phyloP scores from a whole-genome alignment of 2,888 invertebrate species.

The Anaspis maculata region DNA sequence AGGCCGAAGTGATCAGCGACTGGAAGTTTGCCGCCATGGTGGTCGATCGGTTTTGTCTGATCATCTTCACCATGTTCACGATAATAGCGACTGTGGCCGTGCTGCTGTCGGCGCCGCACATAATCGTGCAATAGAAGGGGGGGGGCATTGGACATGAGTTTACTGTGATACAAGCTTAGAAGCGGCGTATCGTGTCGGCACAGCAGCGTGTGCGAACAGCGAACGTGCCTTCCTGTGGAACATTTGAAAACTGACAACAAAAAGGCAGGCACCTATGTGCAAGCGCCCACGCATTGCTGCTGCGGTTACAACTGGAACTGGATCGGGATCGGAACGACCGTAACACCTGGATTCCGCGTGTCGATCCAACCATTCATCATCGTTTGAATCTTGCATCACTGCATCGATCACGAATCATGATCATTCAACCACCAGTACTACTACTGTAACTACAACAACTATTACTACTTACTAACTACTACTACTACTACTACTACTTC shows the following conservation, averaged over 20 bases:
- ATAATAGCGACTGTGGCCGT: conserved; percentile 88
- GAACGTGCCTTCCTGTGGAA: conserved; percentile 40
- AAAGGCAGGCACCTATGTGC: conserved; percentile 43
- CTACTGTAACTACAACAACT: no score
- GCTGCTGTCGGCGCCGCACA: conserved; percentile 85
- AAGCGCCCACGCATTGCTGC: conserved; percentile 17
- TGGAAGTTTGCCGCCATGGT: conserved; percentile 99
- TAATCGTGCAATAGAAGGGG: conserved; percentile 75
- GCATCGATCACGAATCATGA: no score
- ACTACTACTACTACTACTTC: no score
- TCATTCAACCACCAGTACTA: no score
- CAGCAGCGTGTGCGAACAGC: conserved; percentile 36
- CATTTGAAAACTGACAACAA: conserved; percentile 37
- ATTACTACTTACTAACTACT: no score
- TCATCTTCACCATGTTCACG: conserved; percentile 91
- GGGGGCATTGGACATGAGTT: conserved; percentile 22
- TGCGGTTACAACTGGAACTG: conserved; percentile 7
- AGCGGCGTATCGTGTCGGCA: conserved; percentile 40
- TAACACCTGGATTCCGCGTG: no score
- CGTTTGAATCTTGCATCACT: no score
- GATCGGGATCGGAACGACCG: no score
- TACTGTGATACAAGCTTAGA: conserved; percentile 38
- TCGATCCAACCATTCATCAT: no score
- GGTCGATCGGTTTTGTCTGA: conserved; percentile 93
- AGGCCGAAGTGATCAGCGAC: conserved; percentile 87